A percentile compares a stretch with the other conserved stretches of the same genome.
These are phyloP conservation scores for Notarius lentiginosus DNA, from an alignment of 2,113 vertebrate genomes.

Conservation along the genomic window DNA sequence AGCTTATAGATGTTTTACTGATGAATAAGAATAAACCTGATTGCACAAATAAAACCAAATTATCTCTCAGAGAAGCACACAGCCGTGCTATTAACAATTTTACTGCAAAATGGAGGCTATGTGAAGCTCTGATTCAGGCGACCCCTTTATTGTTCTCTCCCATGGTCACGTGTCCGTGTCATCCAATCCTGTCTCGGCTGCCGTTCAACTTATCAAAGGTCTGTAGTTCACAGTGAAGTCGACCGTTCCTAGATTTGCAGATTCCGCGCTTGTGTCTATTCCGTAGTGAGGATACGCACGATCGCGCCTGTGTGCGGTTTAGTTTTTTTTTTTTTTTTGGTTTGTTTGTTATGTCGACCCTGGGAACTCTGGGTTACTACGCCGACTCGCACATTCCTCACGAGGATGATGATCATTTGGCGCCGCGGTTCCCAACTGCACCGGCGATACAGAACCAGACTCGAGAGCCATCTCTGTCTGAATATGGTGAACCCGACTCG, in stretches of 20 bases:
- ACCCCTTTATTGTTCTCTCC: constrained; percentile 98
- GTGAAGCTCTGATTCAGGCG: constrained; percentile 92
- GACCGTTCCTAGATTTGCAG: constrained; percentile 85
- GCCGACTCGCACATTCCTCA: constrained; percentile 87
- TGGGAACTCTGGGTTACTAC: constrained; percentile 90
- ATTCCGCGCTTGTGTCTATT: constrained; percentile 79
- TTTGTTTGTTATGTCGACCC: constrained; percentile 80
- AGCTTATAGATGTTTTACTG: background rate
- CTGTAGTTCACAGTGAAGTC: constrained; percentile 86
- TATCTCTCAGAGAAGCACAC: constrained; percentile 88
- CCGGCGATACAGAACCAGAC: constrained; percentile 76
- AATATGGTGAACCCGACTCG: constrained; percentile 90
- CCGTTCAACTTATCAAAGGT: constrained; percentile 92
- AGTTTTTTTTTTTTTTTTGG: too few species aligned
- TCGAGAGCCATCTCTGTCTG: constrained; percentile 78
- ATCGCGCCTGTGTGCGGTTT: constrained; percentile 34
- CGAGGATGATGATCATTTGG: constrained; percentile 86
- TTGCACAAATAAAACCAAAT: constrained; percentile 81
- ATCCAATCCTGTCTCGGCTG: constrained; percentile 87
- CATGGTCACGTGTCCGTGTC: constrained; percentile 84
- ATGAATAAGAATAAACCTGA: constrained; percentile 79
- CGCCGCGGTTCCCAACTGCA: constrained; percentile 81
- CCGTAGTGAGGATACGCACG: constrained; percentile 59
- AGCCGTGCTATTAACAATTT: constrained; percentile 95
- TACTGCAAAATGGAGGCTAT: constrained; percentile 92